Percentiles rank a stretch among this genome's conserved stretches.
These are phyloP conservation scores for Drosophila obscura DNA, from an alignment of 1,140 invertebrate species.

Conservation along the genomic window DNA sequence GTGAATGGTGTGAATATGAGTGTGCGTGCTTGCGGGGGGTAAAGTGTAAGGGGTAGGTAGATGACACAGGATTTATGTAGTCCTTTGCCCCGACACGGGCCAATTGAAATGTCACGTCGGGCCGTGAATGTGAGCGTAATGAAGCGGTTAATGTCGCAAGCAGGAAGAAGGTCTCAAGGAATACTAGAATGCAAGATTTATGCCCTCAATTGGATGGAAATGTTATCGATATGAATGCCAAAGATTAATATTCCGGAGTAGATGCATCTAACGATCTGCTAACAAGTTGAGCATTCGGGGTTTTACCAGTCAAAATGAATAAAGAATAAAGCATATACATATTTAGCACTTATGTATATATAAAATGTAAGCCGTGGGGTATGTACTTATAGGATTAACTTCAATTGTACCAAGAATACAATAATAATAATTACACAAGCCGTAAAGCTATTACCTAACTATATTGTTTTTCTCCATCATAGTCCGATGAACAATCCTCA, in stretches of 20 bases:
- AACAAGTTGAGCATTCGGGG: too few relatives aligned
- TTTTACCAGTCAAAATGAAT: too few relatives aligned
- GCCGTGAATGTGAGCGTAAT: slow-evolving; percentile 75
- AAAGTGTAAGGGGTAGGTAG: slow-evolving; percentile 15
- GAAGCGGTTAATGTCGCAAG: slow-evolving; percentile 64
- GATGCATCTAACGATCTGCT: too few relatives aligned
- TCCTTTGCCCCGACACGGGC: slow-evolving; percentile 61
- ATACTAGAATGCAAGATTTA: neutral
- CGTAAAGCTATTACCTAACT: too few relatives aligned
- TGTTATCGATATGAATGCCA: too few relatives aligned
- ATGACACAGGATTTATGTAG: slow-evolving; percentile 67
- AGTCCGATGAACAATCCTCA: neutral
- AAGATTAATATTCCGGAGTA: too few relatives aligned
- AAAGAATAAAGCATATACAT: too few relatives aligned
- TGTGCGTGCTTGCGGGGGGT: slow-evolving; percentile 19
- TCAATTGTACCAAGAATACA: too few relatives aligned
- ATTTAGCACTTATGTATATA: too few relatives aligned
- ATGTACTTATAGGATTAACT: slow-evolving; percentile 1
- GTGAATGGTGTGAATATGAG: slow-evolving; percentile 44
- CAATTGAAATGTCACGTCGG: slow-evolving; percentile 78
- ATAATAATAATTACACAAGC: too few relatives aligned
- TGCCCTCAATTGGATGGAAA: neutral
- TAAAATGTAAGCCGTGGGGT: too few relatives aligned
- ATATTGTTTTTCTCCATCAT: neutral
- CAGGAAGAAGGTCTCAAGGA: slow-evolving; percentile 11